Evolutionary conservation across 2,888 invertebrate species (phyloP).

Genomic region (Stenchaetothrips biformis): DNA sequence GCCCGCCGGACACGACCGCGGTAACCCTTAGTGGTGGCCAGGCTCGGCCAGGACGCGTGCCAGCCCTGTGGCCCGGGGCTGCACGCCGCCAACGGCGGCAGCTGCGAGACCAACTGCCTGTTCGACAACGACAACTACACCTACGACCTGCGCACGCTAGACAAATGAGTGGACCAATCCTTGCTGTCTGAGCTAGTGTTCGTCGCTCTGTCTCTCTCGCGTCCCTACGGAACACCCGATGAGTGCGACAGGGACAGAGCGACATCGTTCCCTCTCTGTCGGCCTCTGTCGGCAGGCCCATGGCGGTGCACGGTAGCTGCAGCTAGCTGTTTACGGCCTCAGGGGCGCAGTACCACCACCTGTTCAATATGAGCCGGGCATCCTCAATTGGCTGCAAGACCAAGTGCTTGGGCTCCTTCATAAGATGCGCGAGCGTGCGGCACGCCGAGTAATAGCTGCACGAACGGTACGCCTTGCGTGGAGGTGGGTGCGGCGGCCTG

Average conservation of each 20-base stretch:
- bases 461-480: no score
- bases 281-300: conserved; percentile 44
- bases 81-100: conserved; percentile 44
- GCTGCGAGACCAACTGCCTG: conserved; percentile 48
- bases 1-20: conserved; percentile 46
- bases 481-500: no score
- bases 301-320: conserved; percentile 46
- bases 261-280: no score
- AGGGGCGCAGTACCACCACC: conserved; percentile 52
- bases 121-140: conserved; percentile 41
- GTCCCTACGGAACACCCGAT: no score
- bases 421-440: no score
- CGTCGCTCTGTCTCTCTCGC: no score
- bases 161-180: conserved; percentile 31
- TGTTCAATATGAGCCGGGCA: conserved; percentile 50
- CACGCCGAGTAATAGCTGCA: no score
- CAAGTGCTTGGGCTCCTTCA: no score
- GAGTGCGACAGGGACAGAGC: no score
- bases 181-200: no score
- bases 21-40: conserved; percentile 42
- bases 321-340: conserved; percentile 47
- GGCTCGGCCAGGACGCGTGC: conserved; percentile 45
- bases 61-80: conserved; percentile 50
- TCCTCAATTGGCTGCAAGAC: no score
- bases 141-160: conserved; percentile 34